phyloP scores from a whole-genome alignment of 2,797 vertebrate species.

The Leptoclinus maculatus region DNA sequence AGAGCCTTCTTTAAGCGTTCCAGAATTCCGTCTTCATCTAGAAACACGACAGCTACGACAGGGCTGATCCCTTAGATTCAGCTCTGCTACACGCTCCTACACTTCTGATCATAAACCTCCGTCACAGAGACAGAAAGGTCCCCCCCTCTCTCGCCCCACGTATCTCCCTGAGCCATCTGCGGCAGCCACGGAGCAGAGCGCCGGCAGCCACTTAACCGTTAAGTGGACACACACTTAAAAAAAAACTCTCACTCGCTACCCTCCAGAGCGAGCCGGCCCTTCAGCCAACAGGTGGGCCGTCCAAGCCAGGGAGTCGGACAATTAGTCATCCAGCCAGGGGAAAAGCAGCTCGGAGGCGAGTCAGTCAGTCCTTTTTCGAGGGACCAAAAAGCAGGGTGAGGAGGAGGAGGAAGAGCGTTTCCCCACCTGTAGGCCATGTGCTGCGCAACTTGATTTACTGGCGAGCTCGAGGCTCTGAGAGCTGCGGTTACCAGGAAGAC shows the following conservation, averaged over 20 bases:
- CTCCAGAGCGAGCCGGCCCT: constrained; percentile 34
- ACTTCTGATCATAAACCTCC: constrained; percentile 27
- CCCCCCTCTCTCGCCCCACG: not conserved
- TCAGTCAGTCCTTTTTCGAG: constrained; percentile 11
- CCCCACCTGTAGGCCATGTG: constrained; percentile 78
- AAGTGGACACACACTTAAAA: constrained; percentile 81
- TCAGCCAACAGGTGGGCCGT: constrained; percentile 63
- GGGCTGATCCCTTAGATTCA: constrained; percentile 24
- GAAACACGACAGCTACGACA: constrained; percentile 33
- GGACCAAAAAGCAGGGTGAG: constrained; percentile 39
- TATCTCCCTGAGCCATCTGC: constrained; percentile 75
- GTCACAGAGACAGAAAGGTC: not conserved
- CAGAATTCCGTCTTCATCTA: constrained; percentile 16
- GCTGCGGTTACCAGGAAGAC: constrained; percentile 59
- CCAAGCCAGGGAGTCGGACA: constrained; percentile 37
- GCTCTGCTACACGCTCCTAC: constrained; percentile 14
- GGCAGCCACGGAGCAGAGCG: constrained; percentile 65
- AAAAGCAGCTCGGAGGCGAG: constrained; percentile 22
- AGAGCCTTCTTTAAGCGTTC: constrained; percentile 12
- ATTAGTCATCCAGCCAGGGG: constrained; percentile 51
- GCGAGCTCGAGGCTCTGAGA: constrained; percentile 55
- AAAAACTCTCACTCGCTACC: constrained; percentile 54
- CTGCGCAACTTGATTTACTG: constrained; percentile 71
- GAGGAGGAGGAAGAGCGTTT: constrained; percentile 16
- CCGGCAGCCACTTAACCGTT: constrained; percentile 75